Conservation (phyloP, 2,113 vertebrate genomes). For the Cynopterus brachyotis region DNA sequence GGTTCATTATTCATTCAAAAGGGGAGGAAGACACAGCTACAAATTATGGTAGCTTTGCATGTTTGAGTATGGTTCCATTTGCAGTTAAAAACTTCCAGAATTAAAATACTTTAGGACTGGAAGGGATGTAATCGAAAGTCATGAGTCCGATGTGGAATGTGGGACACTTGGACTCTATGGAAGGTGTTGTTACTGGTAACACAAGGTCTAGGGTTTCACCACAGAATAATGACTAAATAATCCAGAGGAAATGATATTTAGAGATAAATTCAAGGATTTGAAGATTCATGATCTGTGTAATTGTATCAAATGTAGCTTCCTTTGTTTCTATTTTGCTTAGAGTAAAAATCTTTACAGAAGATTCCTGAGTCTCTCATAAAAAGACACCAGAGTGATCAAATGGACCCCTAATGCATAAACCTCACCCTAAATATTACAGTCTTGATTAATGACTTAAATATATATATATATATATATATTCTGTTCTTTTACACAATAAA, state of each 20-base stretch:
- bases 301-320: not conserved
- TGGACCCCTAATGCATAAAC: not conserved
- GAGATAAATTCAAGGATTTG: not conserved
- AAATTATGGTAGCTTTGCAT: not conserved
- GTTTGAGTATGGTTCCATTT: not conserved
- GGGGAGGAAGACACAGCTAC: not conserved
- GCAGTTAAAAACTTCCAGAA: not conserved
- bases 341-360: not conserved
- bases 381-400: not conserved
- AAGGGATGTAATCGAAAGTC: fast-evolving
- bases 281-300: not conserved
- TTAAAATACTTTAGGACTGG: not conserved
- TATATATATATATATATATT: not conserved
- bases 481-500: not conserved
- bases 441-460: not conserved
- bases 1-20: not conserved
- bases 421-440: not conserved
- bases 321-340: not conserved
- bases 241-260: not conserved
- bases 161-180: not conserved
- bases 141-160: fast-evolving
- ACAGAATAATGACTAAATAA: not conserved
- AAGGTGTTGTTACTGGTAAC: not conserved
- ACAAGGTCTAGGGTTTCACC: not conserved
- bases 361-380: not conserved